Conservation (phyloP, 1,140 invertebrate genomes). For the Halyomorpha halys region DNA sequence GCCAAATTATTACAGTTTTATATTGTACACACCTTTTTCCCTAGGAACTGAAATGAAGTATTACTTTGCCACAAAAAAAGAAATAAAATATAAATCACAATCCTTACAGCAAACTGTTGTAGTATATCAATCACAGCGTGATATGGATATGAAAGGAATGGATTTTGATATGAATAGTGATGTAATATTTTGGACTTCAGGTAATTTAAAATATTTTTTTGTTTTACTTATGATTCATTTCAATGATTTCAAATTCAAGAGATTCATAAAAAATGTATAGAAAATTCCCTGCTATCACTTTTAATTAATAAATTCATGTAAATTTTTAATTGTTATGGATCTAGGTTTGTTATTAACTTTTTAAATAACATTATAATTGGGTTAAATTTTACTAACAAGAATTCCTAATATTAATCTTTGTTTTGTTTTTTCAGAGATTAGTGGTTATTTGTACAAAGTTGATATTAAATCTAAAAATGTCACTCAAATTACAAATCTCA, state of each 20-base stretch:
- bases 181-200: slow-evolving; percentile 35
- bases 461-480: slow-evolving; percentile 16
- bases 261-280: too few relatives aligned
- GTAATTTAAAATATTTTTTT: slow-evolving; percentile 38
- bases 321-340: too few relatives aligned
- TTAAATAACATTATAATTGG: too few relatives aligned
- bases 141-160: slow-evolving; percentile 29
- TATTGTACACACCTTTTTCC: slow-evolving; percentile 1
- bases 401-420: neutral
- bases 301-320: too few relatives aligned
- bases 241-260: too few relatives aligned
- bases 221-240: neutral
- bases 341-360: too few relatives aligned
- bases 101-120: slow-evolving; percentile 28
- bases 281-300: too few relatives aligned
- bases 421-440: slow-evolving; percentile 23
- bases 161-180: slow-evolving; percentile 31
- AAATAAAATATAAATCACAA: slow-evolving; percentile 30
- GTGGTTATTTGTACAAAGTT: slow-evolving; percentile 26
- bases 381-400: neutral
- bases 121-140: slow-evolving; percentile 24
- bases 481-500: slow-evolving; percentile 22
- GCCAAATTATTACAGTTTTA: too few relatives aligned
- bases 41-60: slow-evolving; percentile 32
- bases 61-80: slow-evolving; percentile 25